Percentiles rank a stretch among this genome's conserved stretches.
Conservation (phyloP, 2,113 vertebrate species). For the Centropus bengalensis region DNA sequence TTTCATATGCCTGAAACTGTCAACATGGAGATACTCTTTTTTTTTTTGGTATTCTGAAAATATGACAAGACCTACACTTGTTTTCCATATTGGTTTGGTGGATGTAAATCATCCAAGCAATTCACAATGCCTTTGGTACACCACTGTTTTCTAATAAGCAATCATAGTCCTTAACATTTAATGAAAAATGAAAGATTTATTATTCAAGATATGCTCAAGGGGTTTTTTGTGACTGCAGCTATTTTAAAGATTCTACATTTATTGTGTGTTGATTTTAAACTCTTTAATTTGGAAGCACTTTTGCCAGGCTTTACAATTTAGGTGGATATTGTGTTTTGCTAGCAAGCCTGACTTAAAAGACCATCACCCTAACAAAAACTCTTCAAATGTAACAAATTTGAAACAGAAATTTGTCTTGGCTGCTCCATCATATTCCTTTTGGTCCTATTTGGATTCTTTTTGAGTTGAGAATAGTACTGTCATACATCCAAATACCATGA, state of each 20-base stretch:
- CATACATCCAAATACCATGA: slow-evolving; percentile 7
- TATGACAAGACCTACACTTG: background rate
- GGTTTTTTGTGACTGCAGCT: background rate
- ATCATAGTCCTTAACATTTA: background rate
- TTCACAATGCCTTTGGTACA: background rate
- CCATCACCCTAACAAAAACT: background rate
- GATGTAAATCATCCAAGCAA: background rate
- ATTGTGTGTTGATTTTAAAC: background rate
- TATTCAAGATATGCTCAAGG: background rate
- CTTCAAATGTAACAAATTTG: background rate
- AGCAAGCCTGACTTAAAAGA: background rate
- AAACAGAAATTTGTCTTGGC: slow-evolving; percentile 19
- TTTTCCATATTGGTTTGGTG: background rate
- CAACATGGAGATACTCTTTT: background rate
- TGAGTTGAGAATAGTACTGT: slow-evolving; percentile 12
- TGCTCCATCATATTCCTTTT: background rate
- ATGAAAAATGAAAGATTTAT: background rate
- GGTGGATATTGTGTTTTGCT: background rate
- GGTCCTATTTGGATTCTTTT: slow-evolving; percentile 30
- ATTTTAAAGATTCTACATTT: background rate
- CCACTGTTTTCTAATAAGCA: background rate
- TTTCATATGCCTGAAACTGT: background rate
- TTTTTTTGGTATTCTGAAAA: background rate
- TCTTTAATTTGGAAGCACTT: background rate
- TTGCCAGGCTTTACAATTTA: background rate